phyloP scores from a whole-genome alignment of 1,140 invertebrate genomes.

The Chymomyza costata region DNA sequence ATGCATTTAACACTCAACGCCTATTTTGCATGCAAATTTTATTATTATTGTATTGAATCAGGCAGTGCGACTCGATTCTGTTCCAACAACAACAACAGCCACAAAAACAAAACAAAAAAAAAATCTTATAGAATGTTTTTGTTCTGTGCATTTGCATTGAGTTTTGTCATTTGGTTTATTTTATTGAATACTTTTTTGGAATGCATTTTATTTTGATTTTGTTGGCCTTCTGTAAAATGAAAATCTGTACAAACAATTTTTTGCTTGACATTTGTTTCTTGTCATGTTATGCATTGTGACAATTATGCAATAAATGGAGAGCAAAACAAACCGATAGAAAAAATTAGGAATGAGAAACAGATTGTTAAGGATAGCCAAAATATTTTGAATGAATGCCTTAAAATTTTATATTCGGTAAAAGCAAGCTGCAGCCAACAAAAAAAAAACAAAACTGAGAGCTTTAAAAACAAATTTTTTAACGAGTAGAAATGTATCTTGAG shows the following conservation, averaged over 20 bases:
- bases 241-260: constrained; percentile 61
- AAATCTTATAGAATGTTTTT: constrained; percentile 28
- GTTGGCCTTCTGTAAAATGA: constrained; percentile 53
- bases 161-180: constrained; percentile 27
- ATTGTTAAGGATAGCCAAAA: too few relatives aligned
- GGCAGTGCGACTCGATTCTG: constrained; percentile 21
- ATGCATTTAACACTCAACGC: constrained; percentile 70
- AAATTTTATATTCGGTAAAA: too few relatives aligned
- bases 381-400: too few relatives aligned
- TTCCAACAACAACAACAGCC: constrained; percentile 14
- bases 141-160: too few relatives aligned
- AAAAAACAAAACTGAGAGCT: too few relatives aligned
- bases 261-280: constrained; percentile 60
- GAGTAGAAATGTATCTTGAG: too few relatives aligned
- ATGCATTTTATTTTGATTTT: constrained; percentile 25
- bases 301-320: constrained; percentile 29
- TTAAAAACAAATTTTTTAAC: too few relatives aligned
- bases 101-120: constrained; percentile 12
- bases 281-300: constrained; percentile 46
- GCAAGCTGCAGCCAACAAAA: too few relatives aligned
- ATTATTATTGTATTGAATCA: constrained; percentile 62
- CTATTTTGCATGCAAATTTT: constrained; percentile 73
- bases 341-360: too few relatives aligned
- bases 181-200: constrained; percentile 15
- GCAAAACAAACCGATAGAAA: too few relatives aligned